Conservation (phyloP, 1,140 invertebrate species). For the Lordiphosa collinella region DNA sequence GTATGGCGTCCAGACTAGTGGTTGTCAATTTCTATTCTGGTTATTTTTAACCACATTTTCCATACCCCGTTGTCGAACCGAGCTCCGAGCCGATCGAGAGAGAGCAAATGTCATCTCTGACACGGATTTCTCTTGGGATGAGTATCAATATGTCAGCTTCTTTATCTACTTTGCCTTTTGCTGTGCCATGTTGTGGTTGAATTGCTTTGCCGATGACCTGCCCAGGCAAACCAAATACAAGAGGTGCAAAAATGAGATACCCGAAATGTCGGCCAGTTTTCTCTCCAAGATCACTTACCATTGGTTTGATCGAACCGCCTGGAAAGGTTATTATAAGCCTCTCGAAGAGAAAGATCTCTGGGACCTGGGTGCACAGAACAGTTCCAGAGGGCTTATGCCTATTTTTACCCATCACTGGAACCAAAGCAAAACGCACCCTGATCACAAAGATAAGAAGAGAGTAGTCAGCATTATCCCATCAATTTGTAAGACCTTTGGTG, state of each 20-base stretch:
- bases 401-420: conserved; percentile 93
- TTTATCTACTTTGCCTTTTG: conserved; percentile 90
- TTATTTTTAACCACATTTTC: conserved; percentile 86
- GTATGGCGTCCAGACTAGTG: conserved; percentile 91
- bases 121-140: conserved; percentile 72
- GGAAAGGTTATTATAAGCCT: conserved; percentile 90
- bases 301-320: conserved; percentile 94
- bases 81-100: conserved; percentile 81
- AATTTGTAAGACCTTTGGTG: conserved; percentile 89
- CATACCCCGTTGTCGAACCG: conserved; percentile 86
- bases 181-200: conserved; percentile 87
- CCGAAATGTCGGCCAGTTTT: conserved; percentile 92
- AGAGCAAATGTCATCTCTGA: conserved; percentile 44
- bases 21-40: conserved; percentile 94
- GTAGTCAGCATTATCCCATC: conserved; percentile 87
- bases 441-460: conserved; percentile 79
- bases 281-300: conserved; percentile 92
- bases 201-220: conserved; percentile 89
- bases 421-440: conserved; percentile 56
- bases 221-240: conserved; percentile 86
- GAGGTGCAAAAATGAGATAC: conserved; percentile 89
- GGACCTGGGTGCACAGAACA: conserved; percentile 92
- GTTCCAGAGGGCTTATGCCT: conserved; percentile 88
- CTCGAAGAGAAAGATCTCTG: conserved; percentile 92
- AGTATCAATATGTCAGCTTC: conserved; percentile 87